Evolutionary conservation across 1,140 invertebrate species (phyloP).

Genomic region (Bombus confusus): DNA sequence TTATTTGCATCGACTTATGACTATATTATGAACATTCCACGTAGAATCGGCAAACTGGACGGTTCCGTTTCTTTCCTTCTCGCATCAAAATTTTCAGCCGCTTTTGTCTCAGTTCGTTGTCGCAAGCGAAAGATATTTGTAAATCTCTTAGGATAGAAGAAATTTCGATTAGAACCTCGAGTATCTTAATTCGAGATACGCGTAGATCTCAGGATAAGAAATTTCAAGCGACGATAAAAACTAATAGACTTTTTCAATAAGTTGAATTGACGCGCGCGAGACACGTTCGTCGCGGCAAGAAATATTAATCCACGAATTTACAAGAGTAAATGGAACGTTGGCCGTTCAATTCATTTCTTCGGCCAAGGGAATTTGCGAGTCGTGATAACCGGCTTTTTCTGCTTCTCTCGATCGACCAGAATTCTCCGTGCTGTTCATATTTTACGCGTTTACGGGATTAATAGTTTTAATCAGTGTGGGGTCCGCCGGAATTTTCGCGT

Average conservation of each 20-base stretch:
- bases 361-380: neutral
- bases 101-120: no score
- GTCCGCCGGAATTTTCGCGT: neutral
- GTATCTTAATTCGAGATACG: neutral
- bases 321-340: neutral
- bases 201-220: neutral
- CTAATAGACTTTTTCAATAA: no score
- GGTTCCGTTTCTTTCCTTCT: neutral
- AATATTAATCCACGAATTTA: neutral
- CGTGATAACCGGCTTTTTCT: no score
- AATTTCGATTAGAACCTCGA: neutral
- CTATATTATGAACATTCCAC: no score
- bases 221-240: neutral
- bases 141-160: neutral
- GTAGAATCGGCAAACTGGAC: no score
- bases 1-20: neutral
- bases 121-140: neutral
- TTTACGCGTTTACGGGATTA: neutral
- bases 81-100: neutral
- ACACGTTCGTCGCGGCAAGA: no score
- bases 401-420: neutral
- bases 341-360: neutral
- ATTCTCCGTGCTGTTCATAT: neutral
- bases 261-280: no score
- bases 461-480: constrained; percentile 14